A percentile compares a stretch with the other conserved stretches of the same genome.
Evolutionary conservation across 1,140 invertebrate genomes (phyloP).

Genomic region (Harpegnathos saltator): DNA sequence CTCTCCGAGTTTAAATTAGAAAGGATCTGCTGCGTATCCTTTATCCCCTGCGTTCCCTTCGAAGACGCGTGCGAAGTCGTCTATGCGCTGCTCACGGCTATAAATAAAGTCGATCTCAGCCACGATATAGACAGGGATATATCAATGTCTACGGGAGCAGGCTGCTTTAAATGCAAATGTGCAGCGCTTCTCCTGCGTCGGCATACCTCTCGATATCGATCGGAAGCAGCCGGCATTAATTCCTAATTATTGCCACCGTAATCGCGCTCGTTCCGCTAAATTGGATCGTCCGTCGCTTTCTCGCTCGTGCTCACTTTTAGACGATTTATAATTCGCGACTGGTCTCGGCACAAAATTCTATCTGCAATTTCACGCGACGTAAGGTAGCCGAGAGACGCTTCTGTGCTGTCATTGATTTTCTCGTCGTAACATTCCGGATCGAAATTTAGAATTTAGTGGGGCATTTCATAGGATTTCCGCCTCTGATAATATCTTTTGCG

Average conservation of each 20-base stretch:
- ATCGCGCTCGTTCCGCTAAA: conserved; percentile 13
- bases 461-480: too few relatives aligned
- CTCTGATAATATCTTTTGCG: too few relatives aligned
- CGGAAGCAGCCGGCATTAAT: conserved; percentile 50
- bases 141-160: conserved; percentile 75
- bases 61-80: conserved; percentile 12
- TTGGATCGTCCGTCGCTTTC: not conserved
- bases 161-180: conserved; percentile 84
- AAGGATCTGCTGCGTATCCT: conserved; percentile 44
- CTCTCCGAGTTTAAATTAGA: conserved; percentile 72
- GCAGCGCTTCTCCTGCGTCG: not conserved
- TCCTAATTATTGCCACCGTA: conserved; percentile 51
- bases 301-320: too few relatives aligned
- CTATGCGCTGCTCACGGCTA: conserved; percentile 55
- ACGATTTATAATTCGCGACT: too few relatives aligned
- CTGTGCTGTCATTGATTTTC: too few relatives aligned
- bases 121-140: conserved; percentile 80
- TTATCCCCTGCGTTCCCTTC: conserved; percentile 57
- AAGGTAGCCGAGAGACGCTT: too few relatives aligned
- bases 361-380: too few relatives aligned
- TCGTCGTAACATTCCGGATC: too few relatives aligned
- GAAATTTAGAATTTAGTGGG: too few relatives aligned
- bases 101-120: conserved; percentile 80
- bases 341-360: too few relatives aligned
- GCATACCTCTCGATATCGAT: conserved; percentile 51